Base-by-base conservation (phyloP, 2,888 invertebrate genomes). In the Dicycla oo region DNA sequence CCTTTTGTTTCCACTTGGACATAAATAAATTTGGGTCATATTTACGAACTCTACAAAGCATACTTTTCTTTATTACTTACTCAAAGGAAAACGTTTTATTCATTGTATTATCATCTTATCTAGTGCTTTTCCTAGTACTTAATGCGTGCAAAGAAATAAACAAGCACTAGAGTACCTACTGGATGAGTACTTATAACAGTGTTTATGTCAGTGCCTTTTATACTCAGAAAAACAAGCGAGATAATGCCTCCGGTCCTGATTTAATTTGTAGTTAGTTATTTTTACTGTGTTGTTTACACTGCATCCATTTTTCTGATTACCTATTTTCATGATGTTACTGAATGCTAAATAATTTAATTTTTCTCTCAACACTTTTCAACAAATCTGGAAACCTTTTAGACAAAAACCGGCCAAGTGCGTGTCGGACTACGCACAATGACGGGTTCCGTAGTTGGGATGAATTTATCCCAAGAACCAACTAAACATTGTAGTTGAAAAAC, bases 351-450 rank as follows among this genome's bases (percentile, higher is more conserved):
- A 34, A 30, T 53, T 54, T 20, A 0, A 53, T 73, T 60, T 56
- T 40, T 15, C 34, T 38, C 38, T 54, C 34, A 13, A 53, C 11
- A 56, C 3, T 23, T 34, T 63, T 66, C 38, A 54, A 30, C 26
- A 49, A 67, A 75, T 43, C 20, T 49, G 56, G 66, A 60, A 77
- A 69, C 30, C 56, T 61, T 78, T 77, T 77, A 78, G 26, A n/a
- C 20, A 30, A 69, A n/a, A n/a, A n/a, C n/a, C n/a, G n/a, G n/a
- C n/a, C n/a, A n/a, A n/a, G n/a, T n/a, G n/a, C n/a, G n/a, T n/a
- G n/a, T n/a, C n/a, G n/a, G n/a, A n/a, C n/a, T n/a, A n/a, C n/a
- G n/a, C n/a, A n/a, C n/a, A n/a, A n/a, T n/a, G n/a, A n/a, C n/a
- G n/a, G n/a, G n/a, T n/a, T n/a, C n/a, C n/a, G n/a, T n/a, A n/a